phyloP scores from a whole-genome alignment of 1,140 invertebrate genomes.

The Drosophila parvula region DNA sequence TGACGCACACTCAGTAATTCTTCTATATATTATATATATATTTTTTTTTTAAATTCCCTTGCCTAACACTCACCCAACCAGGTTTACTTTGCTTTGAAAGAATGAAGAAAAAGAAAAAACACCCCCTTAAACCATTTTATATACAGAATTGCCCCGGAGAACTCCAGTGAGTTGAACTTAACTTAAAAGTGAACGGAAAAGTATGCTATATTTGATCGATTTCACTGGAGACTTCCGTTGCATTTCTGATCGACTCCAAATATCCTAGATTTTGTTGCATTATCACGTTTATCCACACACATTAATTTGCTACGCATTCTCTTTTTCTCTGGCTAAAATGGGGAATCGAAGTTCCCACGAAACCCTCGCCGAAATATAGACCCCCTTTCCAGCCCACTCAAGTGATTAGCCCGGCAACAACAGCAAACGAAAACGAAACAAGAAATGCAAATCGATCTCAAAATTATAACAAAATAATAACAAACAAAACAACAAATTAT shows the following conservation, averaged over 20 bases:
- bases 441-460: conserved; percentile 81
- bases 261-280: conserved; percentile 28
- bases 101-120: not conserved
- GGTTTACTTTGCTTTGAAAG: conserved; percentile 75
- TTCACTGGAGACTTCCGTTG: not conserved
- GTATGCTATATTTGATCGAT: not conserved
- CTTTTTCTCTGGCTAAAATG: conserved; percentile 29
- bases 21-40: not conserved
- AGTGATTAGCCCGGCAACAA: conserved; percentile 33
- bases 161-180: not conserved
- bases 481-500: conserved; percentile 60
- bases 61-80: conserved; percentile 22
- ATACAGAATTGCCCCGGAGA: not conserved
- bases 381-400: conserved; percentile 16
- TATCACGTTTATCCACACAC: conserved; percentile 12
- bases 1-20: conserved; percentile 18
- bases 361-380: not conserved
- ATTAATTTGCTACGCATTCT: conserved; percentile 31
- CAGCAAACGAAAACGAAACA: conserved; percentile 48
- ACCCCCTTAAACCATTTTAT: not conserved
- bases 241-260: conserved; percentile 1
- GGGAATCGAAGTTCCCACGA: conserved; percentile 2
- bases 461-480: conserved; percentile 73
- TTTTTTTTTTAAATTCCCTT: not conserved
- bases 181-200: not conserved